Percentiles rank a stretch among this genome's conserved stretches.
These are phyloP conservation scores for Ptilorrhoa leucosticta DNA, from an alignment of 2,113 vertebrate genomes.

Conservation along the genomic window DNA sequence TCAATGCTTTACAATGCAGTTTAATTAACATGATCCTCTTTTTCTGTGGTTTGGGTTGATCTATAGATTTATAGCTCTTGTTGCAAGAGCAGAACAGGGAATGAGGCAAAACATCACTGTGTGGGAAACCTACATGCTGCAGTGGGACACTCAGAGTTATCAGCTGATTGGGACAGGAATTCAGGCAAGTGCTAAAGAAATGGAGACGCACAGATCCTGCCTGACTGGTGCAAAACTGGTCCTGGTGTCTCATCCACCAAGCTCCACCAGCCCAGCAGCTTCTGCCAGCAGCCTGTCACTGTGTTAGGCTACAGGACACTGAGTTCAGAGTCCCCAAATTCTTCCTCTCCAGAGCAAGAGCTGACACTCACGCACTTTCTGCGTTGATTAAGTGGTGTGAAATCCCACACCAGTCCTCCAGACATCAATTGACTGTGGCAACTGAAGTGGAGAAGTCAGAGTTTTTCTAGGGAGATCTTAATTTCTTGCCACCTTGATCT, in stretches of 20 bases:
- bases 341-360: background rate
- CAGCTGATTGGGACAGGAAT: background rate
- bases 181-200: background rate
- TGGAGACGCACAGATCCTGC: background rate
- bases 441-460: background rate
- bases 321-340: background rate
- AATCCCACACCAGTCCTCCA: background rate
- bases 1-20: background rate
- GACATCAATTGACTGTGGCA: background rate
- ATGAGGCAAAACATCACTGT: fast-evolving
- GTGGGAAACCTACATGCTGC: background rate
- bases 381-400: background rate
- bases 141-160: background rate
- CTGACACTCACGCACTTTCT: background rate
- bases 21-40: background rate
- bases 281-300: background rate
- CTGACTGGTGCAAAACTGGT: background rate
- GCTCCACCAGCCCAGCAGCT: background rate
- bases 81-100: background rate
- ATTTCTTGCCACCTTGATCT: background rate
- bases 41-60: background rate
- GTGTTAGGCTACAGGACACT: background rate
- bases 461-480: background rate
- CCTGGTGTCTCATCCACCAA: background rate
- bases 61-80: background rate